Base-by-base conservation (phyloP, 2,888 invertebrate genomes). In the Pheosia gnoma region DNA sequence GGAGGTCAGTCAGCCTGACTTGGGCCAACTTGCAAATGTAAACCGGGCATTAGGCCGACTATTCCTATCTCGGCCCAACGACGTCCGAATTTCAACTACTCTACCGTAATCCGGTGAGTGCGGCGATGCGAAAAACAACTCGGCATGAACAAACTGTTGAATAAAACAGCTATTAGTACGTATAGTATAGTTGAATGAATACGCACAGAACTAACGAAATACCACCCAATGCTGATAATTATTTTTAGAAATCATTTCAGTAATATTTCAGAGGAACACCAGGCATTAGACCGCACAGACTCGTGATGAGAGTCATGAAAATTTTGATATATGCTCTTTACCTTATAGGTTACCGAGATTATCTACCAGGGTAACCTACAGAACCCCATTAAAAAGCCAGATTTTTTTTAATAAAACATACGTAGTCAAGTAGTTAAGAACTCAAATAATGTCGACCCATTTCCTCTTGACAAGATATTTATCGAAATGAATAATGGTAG, bases 141-240 rank as follows among this genome's bases (percentile, higher is more conserved):
- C 54, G 59, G 75, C 71, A 63, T 66, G 69, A 74, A 59, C 54
- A 60, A 58, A 68, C 70, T 59, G 66, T 62, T 61, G 65, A 67
- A 72, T 73, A 71, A 71, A 75, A 60, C 57, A n/a, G 4, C 59
- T 64, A 64, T 72, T 53, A 75, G 59, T 55, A 54, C 66, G 64
- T 66, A 75, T 72, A 62, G 58, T 65, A 53, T 63, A 57, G 59
- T 49, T 64, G 62, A 68, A 61, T 72, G 63, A 70, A 65, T 57
- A 56, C 52, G 38, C 60, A 60, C 65, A 65, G 25, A 25, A 25
- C 25, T 65, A 58, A 47, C 60, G 5, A 37, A 11, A 47, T n/a
- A 8, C 47, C 47, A n/a, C 47, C 11, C 4, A 47, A 11, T 47
- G 43, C 9, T 8, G 43, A 25, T 25, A 25, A 25, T 25, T 25